Evolutionary conservation across 2,888 invertebrate species (phyloP), one percentile per base, ranked within the genome.

Genomic region (Oasisia sp.): DNA sequence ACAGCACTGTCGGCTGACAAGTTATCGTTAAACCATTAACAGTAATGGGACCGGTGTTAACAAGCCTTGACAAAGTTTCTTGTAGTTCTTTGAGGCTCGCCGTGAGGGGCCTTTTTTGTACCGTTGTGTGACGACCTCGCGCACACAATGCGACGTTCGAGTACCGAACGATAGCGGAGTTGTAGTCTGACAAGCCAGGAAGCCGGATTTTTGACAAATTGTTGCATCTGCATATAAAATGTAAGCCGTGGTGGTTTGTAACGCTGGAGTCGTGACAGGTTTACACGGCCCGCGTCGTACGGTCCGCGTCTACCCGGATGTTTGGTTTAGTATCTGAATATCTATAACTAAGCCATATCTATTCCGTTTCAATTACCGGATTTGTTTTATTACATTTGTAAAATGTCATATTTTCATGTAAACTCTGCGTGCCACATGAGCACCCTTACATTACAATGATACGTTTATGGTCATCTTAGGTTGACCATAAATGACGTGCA

Each of bases 21-120:
- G 74, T 74, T 74, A 74, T 74, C 74, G 74, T 74, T 74, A 74
- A 74, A 74, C 74, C 27, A 74, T 74, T n/a, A 74, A 74, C 74
- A 74, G 5, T 27, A 27, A 74, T 74, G 74, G 50, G 74, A 74
- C 7, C 74, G 74, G 27, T 27, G 74, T 74, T 74, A 74, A 74
- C 74, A 74, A 74, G 74, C 74, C 74, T 74, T 74, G 74, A 74
- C 74, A 74, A 74, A 74, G 27, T 27, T n/a, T 27, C 19, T 74
- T 74, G 74, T 19, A 27, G 27, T 74, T 74, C 74, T 19, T 74
- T 74, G 27, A 74, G 19, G n/a, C n/a, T 7, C 74, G 74, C 74
- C 27, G 74, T 27, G 3, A 74, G 74, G 7, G 74, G 27, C 19
- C 27, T n/a, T 27, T 27, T 74, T 74, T 74, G 74, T 4, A 27